These are phyloP conservation scores for Ictalurus furcatus DNA, from an alignment of 2,113 vertebrate species.

Conservation along the genomic window DNA sequence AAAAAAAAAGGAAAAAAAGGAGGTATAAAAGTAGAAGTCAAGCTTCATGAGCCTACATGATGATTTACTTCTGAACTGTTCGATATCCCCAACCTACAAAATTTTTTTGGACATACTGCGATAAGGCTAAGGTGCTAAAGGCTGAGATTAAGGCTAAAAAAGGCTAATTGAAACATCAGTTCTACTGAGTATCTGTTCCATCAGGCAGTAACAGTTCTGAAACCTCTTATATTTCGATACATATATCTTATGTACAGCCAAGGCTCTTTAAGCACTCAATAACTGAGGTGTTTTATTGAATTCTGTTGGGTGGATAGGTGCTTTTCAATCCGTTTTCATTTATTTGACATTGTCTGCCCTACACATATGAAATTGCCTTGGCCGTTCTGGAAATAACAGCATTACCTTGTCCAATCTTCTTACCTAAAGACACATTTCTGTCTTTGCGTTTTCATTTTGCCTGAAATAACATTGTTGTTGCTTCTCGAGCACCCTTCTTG, in stretches of 20 bases:
- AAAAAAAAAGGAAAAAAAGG: not conserved
- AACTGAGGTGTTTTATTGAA: conserved; percentile 22
- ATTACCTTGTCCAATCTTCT: not conserved
- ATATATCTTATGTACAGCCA: conserved; percentile 20
- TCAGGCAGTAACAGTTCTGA: conserved; percentile 3
- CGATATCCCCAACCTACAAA: not conserved
- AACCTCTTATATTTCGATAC: not conserved
- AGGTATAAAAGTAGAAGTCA: not conserved
- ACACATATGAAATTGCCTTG: conserved; percentile 16
- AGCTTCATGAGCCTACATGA: not conserved
- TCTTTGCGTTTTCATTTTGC: not conserved
- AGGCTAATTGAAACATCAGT: conserved; percentile 21
- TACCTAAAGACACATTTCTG: conserved; percentile 5
- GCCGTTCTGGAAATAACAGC: conserved; percentile 7
- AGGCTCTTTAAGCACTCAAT: conserved; percentile 14
- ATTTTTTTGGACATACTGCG: not conserved
- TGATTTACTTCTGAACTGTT: not conserved
- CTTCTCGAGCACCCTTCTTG: not conserved
- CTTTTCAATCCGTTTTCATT: conserved; percentile 21
- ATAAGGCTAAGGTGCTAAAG: not conserved
- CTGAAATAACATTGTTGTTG: conserved; percentile 3
- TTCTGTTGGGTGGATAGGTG: not conserved
- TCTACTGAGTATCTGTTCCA: conserved; percentile 1
- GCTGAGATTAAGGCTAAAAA: conserved; percentile 4
- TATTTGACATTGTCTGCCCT: not conserved